A percentile compares a stretch with the other conserved stretches of the same genome.
Conservation (phyloP, 2,113 vertebrate species). For the Paradisaea rubra region DNA sequence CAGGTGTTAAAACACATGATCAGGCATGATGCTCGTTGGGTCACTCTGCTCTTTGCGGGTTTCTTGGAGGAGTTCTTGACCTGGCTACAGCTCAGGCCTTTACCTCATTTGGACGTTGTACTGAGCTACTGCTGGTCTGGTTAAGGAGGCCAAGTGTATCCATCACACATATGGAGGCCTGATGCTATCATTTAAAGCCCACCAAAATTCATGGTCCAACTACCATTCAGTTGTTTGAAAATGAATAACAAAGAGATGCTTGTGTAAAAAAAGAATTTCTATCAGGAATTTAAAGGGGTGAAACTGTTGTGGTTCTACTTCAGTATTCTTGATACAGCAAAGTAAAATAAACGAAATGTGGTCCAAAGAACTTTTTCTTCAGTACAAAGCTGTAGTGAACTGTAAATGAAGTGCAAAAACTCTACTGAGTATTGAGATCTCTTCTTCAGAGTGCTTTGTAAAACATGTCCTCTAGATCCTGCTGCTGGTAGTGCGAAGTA, state of each 20-base stretch:
- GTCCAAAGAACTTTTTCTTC: background rate
- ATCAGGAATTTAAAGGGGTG: background rate
- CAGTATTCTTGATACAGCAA: background rate
- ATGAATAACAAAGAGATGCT: background rate
- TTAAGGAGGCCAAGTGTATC: background rate
- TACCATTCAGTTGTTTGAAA: background rate
- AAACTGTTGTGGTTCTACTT: background rate
- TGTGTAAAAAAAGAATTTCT: background rate
- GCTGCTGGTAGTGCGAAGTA: background rate
- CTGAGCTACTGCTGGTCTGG: background rate
- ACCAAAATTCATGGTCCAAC: background rate
- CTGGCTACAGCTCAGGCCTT: background rate
- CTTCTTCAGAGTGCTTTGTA: background rate
- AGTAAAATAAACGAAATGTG: background rate
- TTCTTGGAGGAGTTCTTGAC: background rate
- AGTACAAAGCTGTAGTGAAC: background rate
- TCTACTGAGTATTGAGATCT: background rate
- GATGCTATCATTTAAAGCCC: background rate
- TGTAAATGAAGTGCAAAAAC: background rate
- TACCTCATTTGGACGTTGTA: background rate
- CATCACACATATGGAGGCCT: background rate
- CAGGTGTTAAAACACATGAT: background rate
- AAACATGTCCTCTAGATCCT: background rate
- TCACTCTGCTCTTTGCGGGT: background rate
- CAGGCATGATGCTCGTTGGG: background rate